Percentiles rank a stretch among this genome's conserved stretches.
Evolutionary conservation across 2,113 vertebrate genomes (phyloP).

Genomic region (Oncorhynchus nerka): DNA sequence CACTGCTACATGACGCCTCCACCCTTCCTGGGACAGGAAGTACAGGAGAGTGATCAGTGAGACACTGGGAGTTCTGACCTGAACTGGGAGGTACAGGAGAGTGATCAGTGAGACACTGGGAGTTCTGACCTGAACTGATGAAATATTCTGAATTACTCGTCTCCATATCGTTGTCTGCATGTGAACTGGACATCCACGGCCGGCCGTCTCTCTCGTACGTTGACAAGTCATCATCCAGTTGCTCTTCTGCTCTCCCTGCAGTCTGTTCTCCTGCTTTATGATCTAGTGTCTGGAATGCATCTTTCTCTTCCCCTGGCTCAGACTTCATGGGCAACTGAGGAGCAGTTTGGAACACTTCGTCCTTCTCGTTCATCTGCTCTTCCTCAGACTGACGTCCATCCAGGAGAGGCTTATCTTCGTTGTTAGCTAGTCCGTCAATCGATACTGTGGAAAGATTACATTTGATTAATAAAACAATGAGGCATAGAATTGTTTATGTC

Average conservation of each 20-base stretch:
- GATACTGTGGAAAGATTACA: not conserved
- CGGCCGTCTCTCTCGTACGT: slow-evolving; percentile 23
- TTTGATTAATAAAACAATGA: not conserved
- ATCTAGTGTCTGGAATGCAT: not conserved
- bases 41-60: slow-evolving; percentile 23
- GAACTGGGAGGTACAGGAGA: slow-evolving; percentile 24
- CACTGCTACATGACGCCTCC: slow-evolving; percentile 44
- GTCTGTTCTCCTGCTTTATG: slow-evolving; percentile 7
- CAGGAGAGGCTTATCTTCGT: not conserved
- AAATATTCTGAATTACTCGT: slow-evolving; percentile 24
- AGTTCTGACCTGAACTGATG: slow-evolving; percentile 11
- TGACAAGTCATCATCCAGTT: slow-evolving; percentile 12
- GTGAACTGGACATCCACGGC: slow-evolving; percentile 43
- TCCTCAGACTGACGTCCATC: not conserved
- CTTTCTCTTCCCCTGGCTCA: slow-evolving; percentile 53
- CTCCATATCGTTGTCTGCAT: slow-evolving; percentile 29
- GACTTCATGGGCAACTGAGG: slow-evolving; percentile 45
- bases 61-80: slow-evolving; percentile 16
- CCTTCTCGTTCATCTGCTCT: not conserved
- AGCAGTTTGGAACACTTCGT: not conserved
- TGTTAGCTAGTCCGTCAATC: not conserved
- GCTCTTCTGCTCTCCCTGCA: slow-evolving; percentile 7
- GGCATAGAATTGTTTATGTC: no score
- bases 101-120: slow-evolving; percentile 15
- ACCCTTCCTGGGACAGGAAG: not conserved